These are phyloP conservation scores for Apodemia duryi DNA, from an alignment of 2,888 invertebrate species.

Conservation along the genomic window DNA sequence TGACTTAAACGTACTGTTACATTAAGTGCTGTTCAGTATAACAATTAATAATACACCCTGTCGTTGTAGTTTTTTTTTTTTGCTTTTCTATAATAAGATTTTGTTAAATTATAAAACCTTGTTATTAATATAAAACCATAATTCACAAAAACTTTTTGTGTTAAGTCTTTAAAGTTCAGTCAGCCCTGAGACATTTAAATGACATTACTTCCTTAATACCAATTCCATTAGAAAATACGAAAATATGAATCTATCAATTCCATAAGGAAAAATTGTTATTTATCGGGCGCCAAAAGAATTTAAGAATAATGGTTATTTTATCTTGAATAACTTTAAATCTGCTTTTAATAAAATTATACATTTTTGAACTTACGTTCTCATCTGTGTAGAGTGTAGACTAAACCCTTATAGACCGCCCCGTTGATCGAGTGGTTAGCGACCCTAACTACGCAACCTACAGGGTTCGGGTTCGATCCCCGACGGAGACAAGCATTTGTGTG, in stretches of 20 bases:
- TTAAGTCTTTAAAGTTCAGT: neutral
- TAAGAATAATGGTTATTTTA: neutral
- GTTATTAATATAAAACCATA: neutral
- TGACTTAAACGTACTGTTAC: neutral
- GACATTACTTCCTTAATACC: neutral
- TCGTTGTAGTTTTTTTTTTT: too few relatives aligned
- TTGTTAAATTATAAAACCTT: too few relatives aligned
- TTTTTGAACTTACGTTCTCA: neutral
- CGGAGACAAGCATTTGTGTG: too few relatives aligned
- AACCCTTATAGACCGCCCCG: too few relatives aligned
- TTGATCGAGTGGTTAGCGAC: too few relatives aligned
- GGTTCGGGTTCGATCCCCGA: too few relatives aligned
- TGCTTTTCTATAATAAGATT: too few relatives aligned
- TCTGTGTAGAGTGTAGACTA: neutral
- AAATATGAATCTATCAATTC: neutral
- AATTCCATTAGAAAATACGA: neutral
- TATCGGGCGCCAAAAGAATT: neutral
- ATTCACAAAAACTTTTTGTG: neutral
- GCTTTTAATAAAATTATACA: neutral
- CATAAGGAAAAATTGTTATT: neutral
- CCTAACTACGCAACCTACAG: too few relatives aligned
- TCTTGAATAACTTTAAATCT: neutral
- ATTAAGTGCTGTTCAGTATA: too few relatives aligned
- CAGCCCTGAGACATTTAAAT: neutral
- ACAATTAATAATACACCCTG: too few relatives aligned